Conservation (phyloP, 1,140 invertebrate species). For the Halesus radiatus region DNA sequence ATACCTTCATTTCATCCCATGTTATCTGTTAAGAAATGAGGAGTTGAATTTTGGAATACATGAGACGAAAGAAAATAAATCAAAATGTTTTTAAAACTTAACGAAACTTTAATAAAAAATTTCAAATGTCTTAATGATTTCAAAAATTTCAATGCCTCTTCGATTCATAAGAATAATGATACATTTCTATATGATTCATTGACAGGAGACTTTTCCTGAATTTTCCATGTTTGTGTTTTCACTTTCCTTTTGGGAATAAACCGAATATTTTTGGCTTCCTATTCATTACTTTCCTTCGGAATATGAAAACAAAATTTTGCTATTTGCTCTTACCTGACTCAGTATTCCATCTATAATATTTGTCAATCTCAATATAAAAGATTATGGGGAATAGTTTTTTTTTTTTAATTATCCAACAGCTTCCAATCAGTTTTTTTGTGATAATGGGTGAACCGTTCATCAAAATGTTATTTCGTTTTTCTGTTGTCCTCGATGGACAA, state of each 20-base stretch:
- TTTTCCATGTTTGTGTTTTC: constrained; percentile 17
- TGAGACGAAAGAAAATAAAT: background rate
- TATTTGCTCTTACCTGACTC: no score
- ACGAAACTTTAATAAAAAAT: background rate
- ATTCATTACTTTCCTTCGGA: no score
- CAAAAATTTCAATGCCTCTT: background rate
- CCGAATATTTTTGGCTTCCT: no score
- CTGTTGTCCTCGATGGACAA: no score
- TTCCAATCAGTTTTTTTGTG: no score
- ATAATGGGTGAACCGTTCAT: no score
- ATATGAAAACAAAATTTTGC: no score
- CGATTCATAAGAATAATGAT: constrained; percentile 23
- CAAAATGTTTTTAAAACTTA: background rate
- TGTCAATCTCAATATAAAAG: background rate
- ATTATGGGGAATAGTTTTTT: no score
- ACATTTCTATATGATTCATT: constrained; percentile 19
- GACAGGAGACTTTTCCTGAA: background rate
- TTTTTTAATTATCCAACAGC: no score
- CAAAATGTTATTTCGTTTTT: no score
- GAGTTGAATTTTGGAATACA: background rate
- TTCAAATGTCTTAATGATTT: background rate
- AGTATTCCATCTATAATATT: no score
- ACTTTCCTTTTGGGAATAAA: background rate
- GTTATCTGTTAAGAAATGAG: background rate
- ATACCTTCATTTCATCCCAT: background rate